Evolutionary conservation across 1,140 invertebrate genomes (phyloP).

Genomic region (Trichonephila clavipes): DNA sequence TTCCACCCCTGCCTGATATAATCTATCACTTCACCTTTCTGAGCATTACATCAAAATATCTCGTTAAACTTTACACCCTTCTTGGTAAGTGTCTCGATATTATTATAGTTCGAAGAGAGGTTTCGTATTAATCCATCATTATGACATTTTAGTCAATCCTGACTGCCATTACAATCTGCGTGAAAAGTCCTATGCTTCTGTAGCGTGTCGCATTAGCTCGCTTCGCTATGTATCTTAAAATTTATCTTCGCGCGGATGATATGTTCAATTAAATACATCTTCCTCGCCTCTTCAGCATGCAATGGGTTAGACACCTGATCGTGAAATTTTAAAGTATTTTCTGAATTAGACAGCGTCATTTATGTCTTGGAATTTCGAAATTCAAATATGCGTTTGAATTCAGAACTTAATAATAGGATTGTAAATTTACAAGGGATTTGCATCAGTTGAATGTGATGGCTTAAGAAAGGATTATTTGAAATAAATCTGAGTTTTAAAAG

Average conservation of each 20-base stretch:
- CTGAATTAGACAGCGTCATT: too few species aligned
- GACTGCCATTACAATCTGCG: slow-evolving; percentile 7
- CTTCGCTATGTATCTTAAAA: neutral
- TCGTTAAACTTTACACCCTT: slow-evolving; percentile 64
- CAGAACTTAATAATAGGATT: too few species aligned
- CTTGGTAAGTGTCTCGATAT: slow-evolving; percentile 43
- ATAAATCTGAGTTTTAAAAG: too few species aligned
- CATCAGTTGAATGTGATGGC: too few species aligned
- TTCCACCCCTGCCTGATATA: neutral
- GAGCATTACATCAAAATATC: slow-evolving; percentile 59
- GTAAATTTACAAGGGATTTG: too few species aligned
- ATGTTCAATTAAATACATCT: slow-evolving; percentile 6
- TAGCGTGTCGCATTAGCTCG: neutral
- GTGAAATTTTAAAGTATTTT: neutral
- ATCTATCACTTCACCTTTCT: slow-evolving; percentile 51
- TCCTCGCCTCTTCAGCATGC: neutral
- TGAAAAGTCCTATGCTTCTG: neutral
- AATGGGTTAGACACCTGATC: neutral
- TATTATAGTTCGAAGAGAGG: slow-evolving; percentile 26
- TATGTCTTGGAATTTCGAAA: too few species aligned
- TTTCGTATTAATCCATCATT: slow-evolving; percentile 64
- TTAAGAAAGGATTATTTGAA: too few species aligned
- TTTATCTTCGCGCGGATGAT: slow-evolving; percentile 14
- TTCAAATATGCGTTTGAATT: too few species aligned
- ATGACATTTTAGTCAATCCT: slow-evolving; percentile 47